Evolutionary conservation across 2,888 invertebrate genomes (phyloP).

Genomic region (Hirtodrosophila alboralis): DNA sequence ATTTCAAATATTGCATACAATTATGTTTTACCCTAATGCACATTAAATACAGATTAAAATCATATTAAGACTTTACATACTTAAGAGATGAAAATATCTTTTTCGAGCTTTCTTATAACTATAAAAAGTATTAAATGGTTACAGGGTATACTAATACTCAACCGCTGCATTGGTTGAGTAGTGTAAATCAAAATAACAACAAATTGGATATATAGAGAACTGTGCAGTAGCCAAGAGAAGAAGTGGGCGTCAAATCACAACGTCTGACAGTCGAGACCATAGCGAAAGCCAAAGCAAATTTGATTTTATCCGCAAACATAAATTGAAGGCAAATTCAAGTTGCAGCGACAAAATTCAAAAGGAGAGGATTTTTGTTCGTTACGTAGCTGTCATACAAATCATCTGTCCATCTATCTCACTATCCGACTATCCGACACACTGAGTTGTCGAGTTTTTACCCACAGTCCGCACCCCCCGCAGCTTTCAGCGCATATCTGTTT

Average conservation of each 20-base stretch:
- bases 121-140: no score
- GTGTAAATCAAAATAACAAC: slow-evolving; percentile 77
- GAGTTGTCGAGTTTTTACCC: slow-evolving; percentile 60
- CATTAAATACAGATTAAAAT: no score
- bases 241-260: slow-evolving; percentile 53
- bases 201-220: slow-evolving; percentile 71
- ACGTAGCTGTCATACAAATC: slow-evolving; percentile 75
- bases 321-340: slow-evolving; percentile 74
- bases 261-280: slow-evolving; percentile 48
- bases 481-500: slow-evolving; percentile 51
- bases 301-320: slow-evolving; percentile 80
- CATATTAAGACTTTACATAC: no score
- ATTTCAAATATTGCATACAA: no score
- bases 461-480: slow-evolving; percentile 39
- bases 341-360: slow-evolving; percentile 55
- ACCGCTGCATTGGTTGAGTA: slow-evolving; percentile 26
- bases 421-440: slow-evolving; percentile 36
- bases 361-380: slow-evolving; percentile 39
- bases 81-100: no score
- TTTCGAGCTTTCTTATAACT: no score
- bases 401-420: slow-evolving; percentile 48
- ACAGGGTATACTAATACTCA: slow-evolving; percentile 30
- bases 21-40: no score
- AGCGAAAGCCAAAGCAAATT: slow-evolving; percentile 65
- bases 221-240: slow-evolving; percentile 41